Evolutionary conservation across 2,888 invertebrate species (phyloP).

Genomic region (Noctuana brunneofusca): DNA sequence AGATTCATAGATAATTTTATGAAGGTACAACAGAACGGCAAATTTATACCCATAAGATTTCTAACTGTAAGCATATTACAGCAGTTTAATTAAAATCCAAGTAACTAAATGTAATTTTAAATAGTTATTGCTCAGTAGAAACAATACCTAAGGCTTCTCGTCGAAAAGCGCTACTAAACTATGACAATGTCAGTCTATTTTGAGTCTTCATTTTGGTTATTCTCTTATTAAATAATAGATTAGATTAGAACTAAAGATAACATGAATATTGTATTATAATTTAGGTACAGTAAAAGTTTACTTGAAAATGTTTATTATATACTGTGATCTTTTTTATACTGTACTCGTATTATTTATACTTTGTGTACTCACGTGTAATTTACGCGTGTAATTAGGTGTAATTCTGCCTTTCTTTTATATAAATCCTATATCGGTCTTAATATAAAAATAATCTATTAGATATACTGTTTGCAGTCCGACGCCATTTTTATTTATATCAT

Average conservation of each 20-base stretch:
- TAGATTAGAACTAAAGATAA: too few species aligned
- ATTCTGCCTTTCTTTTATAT: too few species aligned
- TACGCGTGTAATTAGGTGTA: too few species aligned
- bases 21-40: not conserved
- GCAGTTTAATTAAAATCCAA: not conserved
- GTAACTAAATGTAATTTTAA: not conserved
- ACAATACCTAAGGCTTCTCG: too few species aligned
- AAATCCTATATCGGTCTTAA: not conserved
- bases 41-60: not conserved
- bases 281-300: too few species aligned
- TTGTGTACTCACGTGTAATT: too few species aligned
- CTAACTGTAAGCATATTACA: not conserved
- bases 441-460: not conserved
- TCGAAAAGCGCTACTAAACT: not conserved
- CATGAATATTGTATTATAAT: too few species aligned
- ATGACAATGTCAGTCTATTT: not conserved
- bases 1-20: not conserved
- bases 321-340: too few species aligned
- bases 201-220: not conserved
- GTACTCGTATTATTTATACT: too few species aligned
- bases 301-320: too few species aligned
- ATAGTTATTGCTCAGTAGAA: too few species aligned
- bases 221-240: too few species aligned
- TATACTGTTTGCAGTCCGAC: not conserved
- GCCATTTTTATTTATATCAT: constrained; percentile 15